Evolutionary conservation across 2,888 invertebrate species (phyloP).

Genomic region (Diadegma fenestrale): DNA sequence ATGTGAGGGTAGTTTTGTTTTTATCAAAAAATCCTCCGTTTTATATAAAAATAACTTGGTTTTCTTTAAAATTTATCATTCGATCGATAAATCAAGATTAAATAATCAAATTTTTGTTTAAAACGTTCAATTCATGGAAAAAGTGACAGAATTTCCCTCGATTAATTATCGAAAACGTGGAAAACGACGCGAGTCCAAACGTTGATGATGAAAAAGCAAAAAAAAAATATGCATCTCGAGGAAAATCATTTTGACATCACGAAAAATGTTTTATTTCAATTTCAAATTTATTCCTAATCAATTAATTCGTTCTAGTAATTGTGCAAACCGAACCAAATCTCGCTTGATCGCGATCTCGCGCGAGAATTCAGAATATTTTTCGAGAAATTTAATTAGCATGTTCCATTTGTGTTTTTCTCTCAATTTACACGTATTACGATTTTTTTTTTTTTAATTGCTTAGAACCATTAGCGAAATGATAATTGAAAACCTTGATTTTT

Average conservation of each 20-base stretch:
- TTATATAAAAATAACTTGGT: neutral
- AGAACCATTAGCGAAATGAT: constrained; percentile 23
- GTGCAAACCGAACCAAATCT: too few species aligned
- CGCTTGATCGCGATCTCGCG: neutral
- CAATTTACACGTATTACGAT: neutral
- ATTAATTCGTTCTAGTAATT: too few species aligned
- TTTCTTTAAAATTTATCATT: neutral
- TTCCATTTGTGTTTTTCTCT: neutral
- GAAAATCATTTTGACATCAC: too few species aligned
- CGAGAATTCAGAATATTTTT: neutral
- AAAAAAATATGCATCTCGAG: too few species aligned
- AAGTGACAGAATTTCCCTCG: neutral
- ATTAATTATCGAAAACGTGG: neutral
- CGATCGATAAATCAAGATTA: neutral
- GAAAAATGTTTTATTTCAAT: too few species aligned
- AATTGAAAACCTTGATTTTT: constrained; percentile 21
- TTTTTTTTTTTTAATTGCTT: constrained; percentile 49
- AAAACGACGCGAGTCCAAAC: neutral
- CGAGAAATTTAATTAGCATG: neutral
- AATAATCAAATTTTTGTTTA: neutral
- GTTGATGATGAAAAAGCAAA: too few species aligned
- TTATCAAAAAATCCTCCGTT: neutral
- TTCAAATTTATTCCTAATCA: too few species aligned
- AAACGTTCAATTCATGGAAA: neutral
- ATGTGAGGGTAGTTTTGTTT: neutral